Evolutionary conservation across 2,888 invertebrate genomes (phyloP).

Genomic region (Amphipoea oculea): DNA sequence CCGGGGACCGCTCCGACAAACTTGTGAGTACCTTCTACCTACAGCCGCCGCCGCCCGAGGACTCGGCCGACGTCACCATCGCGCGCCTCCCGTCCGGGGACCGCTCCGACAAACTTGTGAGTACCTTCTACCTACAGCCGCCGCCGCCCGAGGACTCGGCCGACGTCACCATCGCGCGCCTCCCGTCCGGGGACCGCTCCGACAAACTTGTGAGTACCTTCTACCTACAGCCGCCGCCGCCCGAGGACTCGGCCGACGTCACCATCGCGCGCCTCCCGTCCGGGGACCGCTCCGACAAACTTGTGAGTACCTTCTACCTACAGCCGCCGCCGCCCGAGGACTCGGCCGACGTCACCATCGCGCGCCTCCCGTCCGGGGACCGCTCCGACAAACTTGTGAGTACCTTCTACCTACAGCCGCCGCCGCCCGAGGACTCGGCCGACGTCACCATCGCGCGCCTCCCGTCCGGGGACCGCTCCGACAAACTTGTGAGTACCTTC

Average conservation of each 20-base stretch:
- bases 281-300: conserved; percentile 96
- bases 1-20: conserved; percentile 96
- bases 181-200: conserved; percentile 96
- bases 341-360: conserved; percentile 95
- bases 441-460: conserved; percentile 95
- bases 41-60: conserved; percentile 97
- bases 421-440: conserved; percentile 97
- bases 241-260: conserved; percentile 96
- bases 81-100: conserved; percentile 96
- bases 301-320: conserved; percentile 91
- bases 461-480: conserved; percentile 96
- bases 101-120: conserved; percentile 95
- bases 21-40: conserved; percentile 92
- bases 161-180: conserved; percentile 94
- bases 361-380: conserved; percentile 96
- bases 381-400: conserved; percentile 95
- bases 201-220: conserved; percentile 95
- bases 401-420: conserved; percentile 93
- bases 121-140: conserved; percentile 92
- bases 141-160: conserved; percentile 97
- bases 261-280: conserved; percentile 95
- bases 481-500: conserved; percentile 94
- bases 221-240: conserved; percentile 94
- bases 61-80: conserved; percentile 95
- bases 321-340: conserved; percentile 98